Conservation (phyloP, 2,888 invertebrate species). For the Seira musarum region DNA sequence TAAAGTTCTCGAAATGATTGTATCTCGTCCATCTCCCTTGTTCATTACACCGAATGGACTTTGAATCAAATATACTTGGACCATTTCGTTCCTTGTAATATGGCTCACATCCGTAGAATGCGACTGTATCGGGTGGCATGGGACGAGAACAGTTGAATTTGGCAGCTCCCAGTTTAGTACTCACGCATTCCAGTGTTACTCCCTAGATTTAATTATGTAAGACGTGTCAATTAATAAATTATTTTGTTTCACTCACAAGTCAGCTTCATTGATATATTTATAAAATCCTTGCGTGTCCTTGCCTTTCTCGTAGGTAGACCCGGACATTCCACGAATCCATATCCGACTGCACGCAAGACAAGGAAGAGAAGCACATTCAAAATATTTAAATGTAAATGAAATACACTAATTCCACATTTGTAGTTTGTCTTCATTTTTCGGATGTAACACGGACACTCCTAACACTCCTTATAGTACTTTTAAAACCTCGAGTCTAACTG, state of each 20-base stretch:
- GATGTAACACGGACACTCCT: too few species aligned
- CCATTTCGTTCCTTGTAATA: conserved; percentile 37
- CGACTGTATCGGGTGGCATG: conserved; percentile 52
- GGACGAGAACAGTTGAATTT: conserved; percentile 56
- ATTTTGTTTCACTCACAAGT: too few species aligned
- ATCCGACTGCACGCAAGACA: too few species aligned
- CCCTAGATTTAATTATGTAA: conserved; percentile 27
- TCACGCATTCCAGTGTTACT: conserved; percentile 38
- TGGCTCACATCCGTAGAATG: conserved; percentile 39
- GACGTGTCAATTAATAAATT: too few species aligned
- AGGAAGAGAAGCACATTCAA: too few species aligned
- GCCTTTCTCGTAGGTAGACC: conserved; percentile 29
- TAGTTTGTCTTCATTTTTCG: too few species aligned
- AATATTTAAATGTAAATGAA: too few species aligned
- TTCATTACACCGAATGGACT: conserved; percentile 39
- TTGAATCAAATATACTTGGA: conserved; percentile 26
- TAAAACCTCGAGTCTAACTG: too few species aligned
- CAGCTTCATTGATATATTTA: too few species aligned
- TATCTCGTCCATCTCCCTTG: conserved; percentile 48
- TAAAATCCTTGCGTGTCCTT: too few species aligned
- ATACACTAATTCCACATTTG: too few species aligned
- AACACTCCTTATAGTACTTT: too few species aligned
- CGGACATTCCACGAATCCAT: conserved; percentile 23
- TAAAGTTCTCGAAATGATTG: conserved; percentile 47
- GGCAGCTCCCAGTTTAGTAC: conserved; percentile 34